These are phyloP conservation scores for Euborellia annulipes DNA, from an alignment of 1,140 invertebrate genomes.

Conservation along the genomic window DNA sequence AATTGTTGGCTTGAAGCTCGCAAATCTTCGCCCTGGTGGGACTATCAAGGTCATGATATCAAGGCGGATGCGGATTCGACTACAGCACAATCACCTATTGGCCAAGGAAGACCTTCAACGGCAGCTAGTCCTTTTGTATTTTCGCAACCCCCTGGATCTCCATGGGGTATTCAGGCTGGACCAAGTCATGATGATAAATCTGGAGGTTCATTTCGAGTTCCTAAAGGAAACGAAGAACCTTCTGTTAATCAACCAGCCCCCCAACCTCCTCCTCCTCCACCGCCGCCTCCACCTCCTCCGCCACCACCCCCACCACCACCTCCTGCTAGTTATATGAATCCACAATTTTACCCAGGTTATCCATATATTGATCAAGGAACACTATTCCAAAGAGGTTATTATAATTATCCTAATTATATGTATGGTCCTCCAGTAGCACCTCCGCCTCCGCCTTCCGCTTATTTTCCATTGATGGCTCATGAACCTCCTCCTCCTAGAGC, in stretches of 20 bases:
- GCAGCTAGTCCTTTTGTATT: constrained; percentile 11
- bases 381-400: too few relatives aligned
- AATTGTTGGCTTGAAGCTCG: too few relatives aligned
- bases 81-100: background rate
- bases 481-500: constrained; percentile 38
- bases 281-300: constrained; percentile 14
- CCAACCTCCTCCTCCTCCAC: constrained; percentile 14
- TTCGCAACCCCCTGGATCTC: constrained; percentile 3
- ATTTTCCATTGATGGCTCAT: background rate
- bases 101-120: constrained; percentile 2
- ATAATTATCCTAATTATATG: too few relatives aligned
- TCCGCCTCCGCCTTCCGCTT: background rate
- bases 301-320: constrained; percentile 10
- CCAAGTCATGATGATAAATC: too few relatives aligned
- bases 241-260: constrained; percentile 4
- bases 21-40: background rate
- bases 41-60: constrained; percentile 22
- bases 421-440: too few relatives aligned
- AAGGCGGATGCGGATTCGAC: constrained; percentile 39
- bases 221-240: too few relatives aligned
- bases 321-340: constrained; percentile 13
- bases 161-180: too few relatives aligned
- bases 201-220: too few relatives aligned
- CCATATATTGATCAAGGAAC: constrained; percentile 11
- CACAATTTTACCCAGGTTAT: constrained; percentile 12